Evolutionary conservation across 2,797 vertebrate genomes (phyloP), one percentile per base, ranked within the genome.

Genomic region (Ctenopoma kingsleyae): DNA sequence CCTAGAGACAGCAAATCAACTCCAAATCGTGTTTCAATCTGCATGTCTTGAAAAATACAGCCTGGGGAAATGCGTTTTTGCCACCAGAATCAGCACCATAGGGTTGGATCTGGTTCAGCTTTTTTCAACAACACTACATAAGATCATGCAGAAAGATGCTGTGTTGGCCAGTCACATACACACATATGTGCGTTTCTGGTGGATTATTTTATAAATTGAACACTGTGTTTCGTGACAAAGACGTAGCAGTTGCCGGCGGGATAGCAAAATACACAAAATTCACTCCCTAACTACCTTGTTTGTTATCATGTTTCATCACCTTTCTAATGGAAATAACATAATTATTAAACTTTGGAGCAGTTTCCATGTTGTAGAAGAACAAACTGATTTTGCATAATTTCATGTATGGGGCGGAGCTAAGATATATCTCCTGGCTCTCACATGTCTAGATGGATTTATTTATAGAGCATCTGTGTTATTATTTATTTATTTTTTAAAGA

Each of bases 401-500:
- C 16, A 58, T 49, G 4, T 55, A 32, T 8, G 8, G 6, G 23
- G 8, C n/a, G 27, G 41, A 44, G 19, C 16, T 8, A 27, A 32
- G 69, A 30, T 57, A 61, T 64, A 55, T 74, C 22, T 67, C 49
- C 53, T 63, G 36, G 64, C 70, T 67, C 57, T 64, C 51, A 57
- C 76, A 69, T 61, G 60, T 54, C 57, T 71, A 67, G 67, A 67
- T 78, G 76, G 67, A 76, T 75, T 71, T 76, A 80, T 88, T 79
- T 36, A 8, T 70, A 40, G 59, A 80, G 62, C 56, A 58, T 69
- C 58, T 70, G 59, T 56, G 41, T 49, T 75, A 1, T 57, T 48
- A 57, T 60, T 63, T 73, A 36, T 67, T 50, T 57, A 41, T 65
- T 48, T 27, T 53, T 36, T 9, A 35, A 10, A 27, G 30, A 32